Conservation (phyloP, 2,113 vertebrate species). For the Pagrus major region DNA sequence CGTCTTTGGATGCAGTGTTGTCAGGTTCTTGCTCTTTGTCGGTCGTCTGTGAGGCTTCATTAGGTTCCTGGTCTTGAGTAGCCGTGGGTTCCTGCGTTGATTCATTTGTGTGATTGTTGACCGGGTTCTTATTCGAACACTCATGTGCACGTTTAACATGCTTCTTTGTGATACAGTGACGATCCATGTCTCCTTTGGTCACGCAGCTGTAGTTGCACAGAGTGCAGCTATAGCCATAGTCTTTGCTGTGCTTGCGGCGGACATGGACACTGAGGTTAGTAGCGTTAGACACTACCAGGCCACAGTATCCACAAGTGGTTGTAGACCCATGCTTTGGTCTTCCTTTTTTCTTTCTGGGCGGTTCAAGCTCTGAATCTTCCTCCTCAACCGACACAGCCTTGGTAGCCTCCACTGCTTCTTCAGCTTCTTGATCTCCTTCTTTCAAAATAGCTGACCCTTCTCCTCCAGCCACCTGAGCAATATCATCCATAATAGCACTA, state of each 20-base stretch:
- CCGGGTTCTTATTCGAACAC: constrained; percentile 76
- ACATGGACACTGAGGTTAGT: constrained; percentile 97
- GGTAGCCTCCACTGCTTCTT: constrained; percentile 48
- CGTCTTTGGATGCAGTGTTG: constrained; percentile 44
- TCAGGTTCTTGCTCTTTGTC: constrained; percentile 59
- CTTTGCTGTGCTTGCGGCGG: constrained; percentile 95
- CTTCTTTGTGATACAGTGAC: constrained; percentile 97
- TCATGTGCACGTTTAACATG: constrained; percentile 89
- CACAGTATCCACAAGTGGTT: constrained; percentile 92
- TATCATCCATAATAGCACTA: background rate
- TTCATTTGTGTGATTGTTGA: constrained; percentile 4
- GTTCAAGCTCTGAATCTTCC: constrained; percentile 59
- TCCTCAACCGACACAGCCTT: constrained; percentile 39
- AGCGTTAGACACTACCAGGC: constrained; percentile 93
- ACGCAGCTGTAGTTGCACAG: constrained; percentile 97
- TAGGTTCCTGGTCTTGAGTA: constrained; percentile 41
- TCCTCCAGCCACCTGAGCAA: background rate
- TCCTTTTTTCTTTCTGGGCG: constrained; percentile 85
- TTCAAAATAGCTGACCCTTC: background rate
- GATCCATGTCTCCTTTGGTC: constrained; percentile 99
- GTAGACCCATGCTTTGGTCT: constrained; percentile 87
- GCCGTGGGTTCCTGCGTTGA: constrained; percentile 29
- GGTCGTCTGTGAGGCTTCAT: background rate
- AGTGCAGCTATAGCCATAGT: constrained; percentile 95
- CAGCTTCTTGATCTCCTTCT: constrained; percentile 30